phyloP scores from a whole-genome alignment of 2,113 vertebrate species.

The Zosterops borbonicus region DNA sequence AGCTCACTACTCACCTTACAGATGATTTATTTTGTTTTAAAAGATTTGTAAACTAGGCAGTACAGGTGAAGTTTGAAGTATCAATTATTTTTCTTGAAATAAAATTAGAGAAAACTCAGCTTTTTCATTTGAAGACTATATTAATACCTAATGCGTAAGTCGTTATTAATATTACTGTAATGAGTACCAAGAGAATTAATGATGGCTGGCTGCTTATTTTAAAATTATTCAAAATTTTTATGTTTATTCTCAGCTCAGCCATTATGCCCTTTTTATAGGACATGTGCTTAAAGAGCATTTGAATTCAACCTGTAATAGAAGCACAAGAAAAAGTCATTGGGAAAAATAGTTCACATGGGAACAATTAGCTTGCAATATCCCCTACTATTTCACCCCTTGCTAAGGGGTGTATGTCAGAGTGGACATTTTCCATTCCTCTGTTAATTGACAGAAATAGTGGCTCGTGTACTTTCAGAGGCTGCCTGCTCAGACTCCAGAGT shows the following conservation, averaged over 20 bases:
- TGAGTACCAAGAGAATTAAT: conserved; percentile 68
- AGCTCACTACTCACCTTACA: background rate
- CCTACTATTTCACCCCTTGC: background rate
- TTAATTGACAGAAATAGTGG: conserved; percentile 39
- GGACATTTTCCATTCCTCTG: conserved; percentile 11
- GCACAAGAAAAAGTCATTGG: background rate
- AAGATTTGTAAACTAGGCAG: background rate
- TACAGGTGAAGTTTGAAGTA: conserved; percentile 7
- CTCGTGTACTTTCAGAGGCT: background rate
- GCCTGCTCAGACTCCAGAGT: conserved; percentile 43
- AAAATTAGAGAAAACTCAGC: conserved; percentile 23
- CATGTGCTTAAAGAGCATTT: conserved; percentile 12
- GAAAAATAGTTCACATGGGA: conserved; percentile 30
- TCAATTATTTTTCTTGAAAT: conserved; percentile 47
- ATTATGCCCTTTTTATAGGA: conserved; percentile 38
- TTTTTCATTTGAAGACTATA: conserved; percentile 32
- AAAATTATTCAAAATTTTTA: conserved; percentile 60
- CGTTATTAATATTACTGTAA: conserved; percentile 62
- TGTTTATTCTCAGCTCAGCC: conserved; percentile 49
- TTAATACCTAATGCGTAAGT: conserved; percentile 49
- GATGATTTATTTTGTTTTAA: background rate
- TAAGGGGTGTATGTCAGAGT: background rate
- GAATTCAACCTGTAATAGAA: conserved; percentile 10
- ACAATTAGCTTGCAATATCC: conserved; percentile 36
- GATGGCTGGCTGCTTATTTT: conserved; percentile 60